Conservation (phyloP, 2,797 vertebrate species). For the Mormyrus hasselquistii region DNA sequence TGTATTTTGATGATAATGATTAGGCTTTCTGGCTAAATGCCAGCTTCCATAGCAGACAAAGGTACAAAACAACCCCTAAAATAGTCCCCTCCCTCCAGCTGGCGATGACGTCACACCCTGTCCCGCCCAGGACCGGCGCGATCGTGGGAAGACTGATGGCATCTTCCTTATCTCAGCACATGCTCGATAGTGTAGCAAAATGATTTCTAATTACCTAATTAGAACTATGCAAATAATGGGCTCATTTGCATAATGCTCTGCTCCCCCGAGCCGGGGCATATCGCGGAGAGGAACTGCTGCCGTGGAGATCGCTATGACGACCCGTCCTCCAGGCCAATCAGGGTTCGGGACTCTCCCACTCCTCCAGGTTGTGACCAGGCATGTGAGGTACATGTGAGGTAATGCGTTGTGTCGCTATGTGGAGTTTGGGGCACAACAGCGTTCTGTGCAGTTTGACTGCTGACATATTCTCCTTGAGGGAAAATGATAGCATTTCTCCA, state of each 20-base stretch:
- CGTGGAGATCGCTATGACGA: slow-evolving; percentile 17
- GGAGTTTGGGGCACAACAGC: background rate
- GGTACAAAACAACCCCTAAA: background rate
- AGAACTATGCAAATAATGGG: slow-evolving; percentile 79
- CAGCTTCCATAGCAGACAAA: background rate
- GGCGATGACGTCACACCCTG: background rate
- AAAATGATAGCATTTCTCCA: background rate
- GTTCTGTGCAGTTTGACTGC: background rate
- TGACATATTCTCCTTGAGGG: background rate
- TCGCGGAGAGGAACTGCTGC: slow-evolving; percentile 38
- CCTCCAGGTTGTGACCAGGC: background rate
- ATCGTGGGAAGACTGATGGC: slow-evolving; percentile 53
- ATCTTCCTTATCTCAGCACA: slow-evolving; percentile 66
- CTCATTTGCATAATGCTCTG: slow-evolving; percentile 71
- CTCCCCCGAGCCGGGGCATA: slow-evolving; percentile 53
- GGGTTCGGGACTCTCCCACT: background rate
- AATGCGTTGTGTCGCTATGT: background rate
- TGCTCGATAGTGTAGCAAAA: slow-evolving; percentile 75
- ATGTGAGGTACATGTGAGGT: background rate
- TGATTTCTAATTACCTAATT: slow-evolving; percentile 87
- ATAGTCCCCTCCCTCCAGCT: background rate
- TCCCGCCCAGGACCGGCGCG: background rate
- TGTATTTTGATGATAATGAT: background rate
- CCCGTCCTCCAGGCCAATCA: background rate
- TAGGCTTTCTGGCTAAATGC: background rate